Conservation (phyloP, 1,140 invertebrate genomes). For the Dinothrombium tinctorium region DNA sequence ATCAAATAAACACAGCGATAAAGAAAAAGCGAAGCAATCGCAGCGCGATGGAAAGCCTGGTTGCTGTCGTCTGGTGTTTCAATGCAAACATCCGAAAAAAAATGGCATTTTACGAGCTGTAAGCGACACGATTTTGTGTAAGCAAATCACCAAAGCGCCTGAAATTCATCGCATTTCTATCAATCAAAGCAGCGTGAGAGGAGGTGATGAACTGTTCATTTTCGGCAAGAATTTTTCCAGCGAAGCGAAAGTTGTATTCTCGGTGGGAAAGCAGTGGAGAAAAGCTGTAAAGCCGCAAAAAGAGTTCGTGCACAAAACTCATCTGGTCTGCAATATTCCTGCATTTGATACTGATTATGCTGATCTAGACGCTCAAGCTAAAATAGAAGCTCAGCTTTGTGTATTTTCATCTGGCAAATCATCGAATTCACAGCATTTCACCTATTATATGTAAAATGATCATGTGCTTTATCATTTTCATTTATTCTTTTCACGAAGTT, state of each 20-base stretch:
- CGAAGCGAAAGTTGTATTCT: conserved; percentile 37
- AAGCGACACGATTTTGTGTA: conserved; percentile 83
- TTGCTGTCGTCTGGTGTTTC: conserved; percentile 37
- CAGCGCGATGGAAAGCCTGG: conserved; percentile 25
- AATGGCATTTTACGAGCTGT: conserved; percentile 63
- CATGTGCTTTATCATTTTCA: too few relatives aligned
- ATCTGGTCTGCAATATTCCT: background rate
- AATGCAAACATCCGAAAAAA: conserved; percentile 30
- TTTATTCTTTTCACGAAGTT: too few relatives aligned
- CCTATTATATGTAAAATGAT: background rate
- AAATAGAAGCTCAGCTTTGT: background rate
- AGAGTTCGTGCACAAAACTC: background rate
- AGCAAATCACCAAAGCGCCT: conserved; percentile 76
- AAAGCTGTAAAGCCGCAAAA: background rate
- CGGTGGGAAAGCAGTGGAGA: background rate
- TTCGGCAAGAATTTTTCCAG: conserved; percentile 94
- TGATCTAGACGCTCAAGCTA: background rate
- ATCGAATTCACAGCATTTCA: background rate
- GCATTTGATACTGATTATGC: background rate
- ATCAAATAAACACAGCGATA: background rate
- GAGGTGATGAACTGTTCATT: conserved; percentile 67
- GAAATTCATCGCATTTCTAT: conserved; percentile 83
- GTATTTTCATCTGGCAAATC: background rate
- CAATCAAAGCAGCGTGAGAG: conserved; percentile 44
- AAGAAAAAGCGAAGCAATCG: background rate